Base-by-base conservation (phyloP, 1,140 invertebrate genomes). In the Drosophila arawakana region DNA sequence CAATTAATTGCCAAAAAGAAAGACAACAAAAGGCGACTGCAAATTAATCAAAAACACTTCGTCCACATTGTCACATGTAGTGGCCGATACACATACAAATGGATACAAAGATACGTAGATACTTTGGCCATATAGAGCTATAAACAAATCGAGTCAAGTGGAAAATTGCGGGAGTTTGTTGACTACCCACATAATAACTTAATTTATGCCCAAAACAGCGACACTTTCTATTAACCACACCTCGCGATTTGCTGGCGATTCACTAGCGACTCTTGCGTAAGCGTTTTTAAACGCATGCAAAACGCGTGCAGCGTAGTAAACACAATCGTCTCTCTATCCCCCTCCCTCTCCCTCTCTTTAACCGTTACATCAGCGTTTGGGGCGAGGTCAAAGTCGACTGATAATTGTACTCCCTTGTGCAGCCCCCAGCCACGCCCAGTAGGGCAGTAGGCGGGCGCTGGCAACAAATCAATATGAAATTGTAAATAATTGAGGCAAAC, bases 221-320 rank as follows among this genome's bases (percentile, higher is more conserved):
- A 60, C 82, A 80, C 83, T 86, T 86, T 86, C 83, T 86, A 86
- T 63, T 13, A 13, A 30, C 80, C 83, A 52, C 71, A 78, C 75
- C 75, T 73, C 62, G 47, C 62, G 8, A 11, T 30, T 30, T 2
- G 25, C 6, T 3, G 25, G 25, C 25, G 25, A 30, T 2, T 30
- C 25, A 30, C 39, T 15, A 34, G 75, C 65, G 34, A 18, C 21
- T 69, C 80, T 86, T 86, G 52, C 83, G 63, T 72, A 86, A 86
- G 83, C 52, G 70, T 1, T 18, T 65, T 58, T 63, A 77, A 88
- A 88, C 83, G 76, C 83, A 86, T 88, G 83, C 82, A 86, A 86
- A 86, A 77, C 76, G 83, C 83, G 84, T 88, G 84, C 80, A 72
- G 55, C 46, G 44, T 55, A 43, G 34, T 52, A 44, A 55, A 13